Percentiles rank a stretch among this genome's conserved stretches.
Conservation (phyloP, 2,113 vertebrate species). For the Tringa solitaria region DNA sequence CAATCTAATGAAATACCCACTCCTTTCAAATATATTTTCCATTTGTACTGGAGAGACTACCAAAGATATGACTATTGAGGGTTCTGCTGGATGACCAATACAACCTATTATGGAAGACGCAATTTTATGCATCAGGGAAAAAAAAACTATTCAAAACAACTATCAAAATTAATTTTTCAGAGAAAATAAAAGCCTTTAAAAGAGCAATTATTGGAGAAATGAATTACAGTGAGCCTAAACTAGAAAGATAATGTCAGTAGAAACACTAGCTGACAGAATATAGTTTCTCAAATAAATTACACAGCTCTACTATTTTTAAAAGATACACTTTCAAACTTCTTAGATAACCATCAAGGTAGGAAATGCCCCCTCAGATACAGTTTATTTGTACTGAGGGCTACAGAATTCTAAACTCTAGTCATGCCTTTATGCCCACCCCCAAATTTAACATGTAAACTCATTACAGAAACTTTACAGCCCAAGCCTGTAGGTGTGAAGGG, state of each 20-base stretch:
- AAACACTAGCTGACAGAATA: not conserved
- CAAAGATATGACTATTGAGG: not conserved
- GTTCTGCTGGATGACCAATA: not conserved
- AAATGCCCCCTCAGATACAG: not conserved
- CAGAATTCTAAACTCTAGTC: slow-evolving; percentile 30
- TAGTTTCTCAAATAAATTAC: not conserved
- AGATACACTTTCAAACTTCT: not conserved
- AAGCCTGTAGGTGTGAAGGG: slow-evolving; percentile 49
- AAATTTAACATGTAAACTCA: slow-evolving; percentile 38
- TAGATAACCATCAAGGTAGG: slow-evolving; percentile 2
- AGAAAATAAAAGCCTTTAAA: not conserved
- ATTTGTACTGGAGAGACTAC: not conserved
- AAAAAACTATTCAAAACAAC: not conserved
- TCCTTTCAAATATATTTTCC: not conserved
- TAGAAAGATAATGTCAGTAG: not conserved
- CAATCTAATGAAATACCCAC: not conserved
- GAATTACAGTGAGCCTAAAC: not conserved
- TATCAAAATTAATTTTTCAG: not conserved
- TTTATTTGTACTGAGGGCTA: slow-evolving; percentile 7
- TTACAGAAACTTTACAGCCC: slow-evolving; percentile 43
- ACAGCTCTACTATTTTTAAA: not conserved
- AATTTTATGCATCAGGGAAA: not conserved
- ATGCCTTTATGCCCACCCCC: slow-evolving; percentile 5
- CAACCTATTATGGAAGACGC: not conserved
- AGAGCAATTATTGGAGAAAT: not conserved